These are phyloP conservation scores for Nymphalis urticae DNA, from an alignment of 2,888 invertebrate species.

Conservation along the genomic window DNA sequence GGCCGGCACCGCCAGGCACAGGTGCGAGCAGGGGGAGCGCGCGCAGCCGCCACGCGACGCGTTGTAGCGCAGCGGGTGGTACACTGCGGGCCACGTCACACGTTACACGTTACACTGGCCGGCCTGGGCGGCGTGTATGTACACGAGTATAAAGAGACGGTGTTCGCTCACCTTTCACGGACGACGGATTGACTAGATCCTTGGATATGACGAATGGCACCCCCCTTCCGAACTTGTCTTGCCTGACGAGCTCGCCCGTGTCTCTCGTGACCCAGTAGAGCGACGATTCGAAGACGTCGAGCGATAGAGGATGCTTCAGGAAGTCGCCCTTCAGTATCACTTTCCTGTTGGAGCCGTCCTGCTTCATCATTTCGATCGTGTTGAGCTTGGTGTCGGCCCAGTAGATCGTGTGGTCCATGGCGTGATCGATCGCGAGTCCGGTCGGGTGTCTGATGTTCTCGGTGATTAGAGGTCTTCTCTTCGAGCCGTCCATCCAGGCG, in stretches of 20 bases:
- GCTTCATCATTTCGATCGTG: constrained; percentile 91
- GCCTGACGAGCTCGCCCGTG: constrained; percentile 91
- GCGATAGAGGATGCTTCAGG: constrained; percentile 89
- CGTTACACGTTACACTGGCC: background rate
- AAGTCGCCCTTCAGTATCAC: constrained; percentile 87
- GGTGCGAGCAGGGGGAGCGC: constrained; percentile 90
- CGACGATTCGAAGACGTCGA: constrained; percentile 96
- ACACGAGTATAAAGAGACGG: background rate
- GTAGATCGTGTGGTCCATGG: constrained; percentile 93
- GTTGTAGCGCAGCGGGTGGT: constrained; percentile 92
- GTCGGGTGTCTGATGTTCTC: constrained; percentile 93
- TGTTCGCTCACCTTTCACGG: constrained; percentile 86
- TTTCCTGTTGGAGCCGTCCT: constrained; percentile 89
- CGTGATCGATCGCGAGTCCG: constrained; percentile 94
- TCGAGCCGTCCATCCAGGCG: constrained; percentile 98
- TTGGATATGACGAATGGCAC: constrained; percentile 91
- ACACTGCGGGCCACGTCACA: constrained; percentile 85
- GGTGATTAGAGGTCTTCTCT: constrained; percentile 89
- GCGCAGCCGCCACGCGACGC: constrained; percentile 84
- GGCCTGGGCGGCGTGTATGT: background rate
- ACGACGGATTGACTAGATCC: constrained; percentile 92
- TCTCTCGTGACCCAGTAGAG: constrained; percentile 96
- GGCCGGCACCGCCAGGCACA: constrained; percentile 94
- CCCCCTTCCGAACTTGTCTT: constrained; percentile 98
- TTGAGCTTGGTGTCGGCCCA: constrained; percentile 98